These are phyloP conservation scores for Drosophila bocqueti DNA, from an alignment of 1,140 invertebrate genomes.

Conservation along the genomic window DNA sequence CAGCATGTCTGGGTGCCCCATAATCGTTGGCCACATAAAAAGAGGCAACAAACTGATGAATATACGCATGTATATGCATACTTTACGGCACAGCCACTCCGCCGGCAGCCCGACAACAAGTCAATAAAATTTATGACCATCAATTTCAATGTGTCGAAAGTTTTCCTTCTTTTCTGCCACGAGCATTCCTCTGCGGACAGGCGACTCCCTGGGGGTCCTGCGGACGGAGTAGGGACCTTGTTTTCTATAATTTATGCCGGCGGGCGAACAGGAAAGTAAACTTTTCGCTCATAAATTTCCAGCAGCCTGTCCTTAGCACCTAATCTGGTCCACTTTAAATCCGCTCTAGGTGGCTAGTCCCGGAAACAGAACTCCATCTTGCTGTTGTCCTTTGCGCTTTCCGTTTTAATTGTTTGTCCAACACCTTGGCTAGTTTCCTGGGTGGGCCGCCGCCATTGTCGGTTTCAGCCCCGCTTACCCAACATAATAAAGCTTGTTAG, in stretches of 20 bases:
- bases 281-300: slow-evolving; percentile 60
- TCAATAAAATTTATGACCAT: slow-evolving; percentile 79
- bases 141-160: slow-evolving; percentile 68
- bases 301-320: slow-evolving; percentile 44
- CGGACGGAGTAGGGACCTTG: slow-evolving; percentile 39
- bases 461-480: slow-evolving; percentile 29
- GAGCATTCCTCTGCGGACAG: slow-evolving; percentile 6
- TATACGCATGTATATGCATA: slow-evolving; percentile 20
- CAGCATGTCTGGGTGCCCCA: slow-evolving; percentile 22
- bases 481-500: slow-evolving; percentile 82
- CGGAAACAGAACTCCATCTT: slow-evolving; percentile 6
- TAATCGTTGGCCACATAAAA: slow-evolving; percentile 64
- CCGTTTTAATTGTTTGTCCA: slow-evolving; percentile 74
- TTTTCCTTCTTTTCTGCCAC: slow-evolving; percentile 29
- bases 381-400: slow-evolving; percentile 40
- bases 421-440: slow-evolving; percentile 65
- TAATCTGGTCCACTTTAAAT: slow-evolving; percentile 73
- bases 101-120: slow-evolving; percentile 46
- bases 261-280: slow-evolving; percentile 45
- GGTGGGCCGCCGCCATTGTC: slow-evolving; percentile 29
- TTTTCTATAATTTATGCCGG: slow-evolving; percentile 59
- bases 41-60: slow-evolving; percentile 13
- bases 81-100: slow-evolving; percentile 28
- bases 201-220: slow-evolving; percentile 18
- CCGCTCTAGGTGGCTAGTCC: slow-evolving; percentile 4